These are phyloP conservation scores for Callimorpha dominula DNA, from an alignment of 2,888 invertebrate genomes.

Conservation along the genomic window DNA sequence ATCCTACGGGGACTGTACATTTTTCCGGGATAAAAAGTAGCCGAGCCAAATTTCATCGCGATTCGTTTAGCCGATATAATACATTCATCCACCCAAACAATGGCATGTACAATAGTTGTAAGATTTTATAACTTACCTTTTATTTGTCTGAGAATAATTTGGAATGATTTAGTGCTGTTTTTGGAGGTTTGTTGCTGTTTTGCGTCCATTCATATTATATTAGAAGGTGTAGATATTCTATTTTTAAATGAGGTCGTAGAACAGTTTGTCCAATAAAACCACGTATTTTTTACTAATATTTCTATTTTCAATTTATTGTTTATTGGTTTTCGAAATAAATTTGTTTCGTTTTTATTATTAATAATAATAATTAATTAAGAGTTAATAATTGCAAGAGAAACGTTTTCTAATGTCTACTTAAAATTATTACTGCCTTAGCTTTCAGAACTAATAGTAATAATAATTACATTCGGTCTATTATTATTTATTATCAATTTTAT, in stretches of 20 bases:
- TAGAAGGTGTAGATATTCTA: too few species aligned
- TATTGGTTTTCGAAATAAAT: constrained; percentile 83
- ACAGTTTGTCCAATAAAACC: constrained; percentile 67
- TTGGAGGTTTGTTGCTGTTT: too few species aligned
- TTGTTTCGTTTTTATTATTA: constrained; percentile 76
- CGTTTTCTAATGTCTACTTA: constrained; percentile 79
- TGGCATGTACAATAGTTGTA: too few species aligned
- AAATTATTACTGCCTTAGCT: constrained; percentile 74
- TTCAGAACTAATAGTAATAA: constrained; percentile 70
- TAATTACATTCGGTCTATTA: constrained; percentile 60
- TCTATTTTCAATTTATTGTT: constrained; percentile 85
- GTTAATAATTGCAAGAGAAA: constrained; percentile 80
- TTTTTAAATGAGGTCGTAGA: neutral
- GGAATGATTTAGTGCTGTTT: too few species aligned
- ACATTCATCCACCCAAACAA: too few species aligned
- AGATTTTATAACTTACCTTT: too few species aligned
- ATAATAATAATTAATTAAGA: constrained; percentile 74
- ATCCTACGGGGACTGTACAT: too few species aligned
- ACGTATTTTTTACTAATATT: constrained; percentile 74
- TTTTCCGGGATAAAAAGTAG: too few species aligned
- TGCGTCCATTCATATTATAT: too few species aligned
- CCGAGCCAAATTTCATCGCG: too few species aligned
- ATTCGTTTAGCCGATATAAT: too few species aligned
- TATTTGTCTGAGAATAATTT: too few species aligned
- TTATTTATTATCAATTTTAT: constrained; percentile 55